Conservation (phyloP, 2,888 invertebrate genomes). For the Himalopsyche japonica region DNA sequence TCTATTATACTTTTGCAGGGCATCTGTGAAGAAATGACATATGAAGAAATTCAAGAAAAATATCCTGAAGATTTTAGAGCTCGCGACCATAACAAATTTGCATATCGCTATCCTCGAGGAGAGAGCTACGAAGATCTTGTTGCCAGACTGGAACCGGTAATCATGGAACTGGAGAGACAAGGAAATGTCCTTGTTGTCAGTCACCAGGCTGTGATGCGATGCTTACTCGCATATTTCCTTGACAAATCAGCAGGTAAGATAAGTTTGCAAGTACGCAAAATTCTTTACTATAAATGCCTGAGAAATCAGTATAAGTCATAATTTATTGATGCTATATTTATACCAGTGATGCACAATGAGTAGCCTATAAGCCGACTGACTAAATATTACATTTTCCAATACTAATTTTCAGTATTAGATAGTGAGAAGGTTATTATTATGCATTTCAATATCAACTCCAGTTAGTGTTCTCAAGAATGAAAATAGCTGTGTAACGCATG, state of each 20-base stretch:
- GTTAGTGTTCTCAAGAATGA: neutral
- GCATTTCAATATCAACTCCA: neutral
- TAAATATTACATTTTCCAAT: too few relatives aligned
- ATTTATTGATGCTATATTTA: too few relatives aligned
- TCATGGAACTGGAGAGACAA: slow-evolving; percentile 97
- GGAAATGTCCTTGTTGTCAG: slow-evolving; percentile 95
- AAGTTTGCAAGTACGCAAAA: too few relatives aligned
- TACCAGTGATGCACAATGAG: too few relatives aligned
- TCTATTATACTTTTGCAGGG: slow-evolving; percentile 64
- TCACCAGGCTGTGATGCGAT: slow-evolving; percentile 95
- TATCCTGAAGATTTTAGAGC: slow-evolving; percentile 96
- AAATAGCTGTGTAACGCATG: too few relatives aligned
- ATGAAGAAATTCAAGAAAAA: slow-evolving; percentile 91
- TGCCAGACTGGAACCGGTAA: slow-evolving; percentile 95
- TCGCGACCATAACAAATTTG: slow-evolving; percentile 96
- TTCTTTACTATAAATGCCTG: too few relatives aligned
- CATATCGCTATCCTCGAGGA: slow-evolving; percentile 86
- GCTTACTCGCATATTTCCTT: slow-evolving; percentile 95
- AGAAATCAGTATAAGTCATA: too few relatives aligned
- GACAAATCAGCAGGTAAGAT: slow-evolving; percentile 87
- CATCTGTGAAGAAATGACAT: slow-evolving; percentile 99
- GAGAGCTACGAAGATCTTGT: slow-evolving; percentile 99
- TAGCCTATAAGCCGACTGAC: too few relatives aligned
- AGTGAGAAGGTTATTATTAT: neutral
- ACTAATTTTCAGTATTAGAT: too few relatives aligned